Percentiles rank a stretch among this genome's conserved stretches.
These are phyloP conservation scores for Silurus glanis DNA, from an alignment of 2,113 vertebrate species.

Conservation along the genomic window DNA sequence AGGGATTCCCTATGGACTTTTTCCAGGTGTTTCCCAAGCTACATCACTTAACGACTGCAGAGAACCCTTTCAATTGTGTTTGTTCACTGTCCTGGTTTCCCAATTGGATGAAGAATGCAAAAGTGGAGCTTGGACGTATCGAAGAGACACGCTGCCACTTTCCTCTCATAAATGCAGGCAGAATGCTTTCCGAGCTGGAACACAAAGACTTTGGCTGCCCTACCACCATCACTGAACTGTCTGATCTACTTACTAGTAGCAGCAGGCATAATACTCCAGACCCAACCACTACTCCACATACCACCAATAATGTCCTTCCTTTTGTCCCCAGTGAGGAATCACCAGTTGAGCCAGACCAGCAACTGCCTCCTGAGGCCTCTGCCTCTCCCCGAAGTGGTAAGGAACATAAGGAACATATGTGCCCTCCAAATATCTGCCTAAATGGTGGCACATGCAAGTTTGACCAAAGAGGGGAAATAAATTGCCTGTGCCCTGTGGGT, in stretches of 20 bases:
- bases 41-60: conserved; percentile 75
- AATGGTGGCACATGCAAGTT: conserved; percentile 84
- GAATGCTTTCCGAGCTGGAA: conserved; percentile 80
- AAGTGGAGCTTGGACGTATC: conserved; percentile 70
- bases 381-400: conserved; percentile 43
- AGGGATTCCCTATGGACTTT: conserved; percentile 83
- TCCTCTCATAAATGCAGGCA: conserved; percentile 84
- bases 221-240: conserved; percentile 78
- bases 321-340: conserved; percentile 48
- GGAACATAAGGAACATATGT: conserved; percentile 59
- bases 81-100: conserved; percentile 91
- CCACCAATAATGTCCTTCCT: conserved; percentile 53
- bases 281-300: conserved; percentile 57
- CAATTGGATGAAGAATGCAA: conserved; percentile 79
- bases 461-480: conserved; percentile 66
- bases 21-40: conserved; percentile 80
- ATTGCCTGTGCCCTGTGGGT: conserved; percentile 78
- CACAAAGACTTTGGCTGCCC: conserved; percentile 89
- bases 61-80: conserved; percentile 96
- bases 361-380: conserved; percentile 40
- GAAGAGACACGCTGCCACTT: conserved; percentile 96
- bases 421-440: conserved; percentile 81
- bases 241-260: conserved; percentile 68
- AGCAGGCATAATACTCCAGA: conserved; percentile 49
- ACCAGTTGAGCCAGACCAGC: conserved; percentile 18